Percentiles rank a stretch among this genome's conserved stretches.
Conservation (phyloP, 2,888 invertebrate species). For the Bombyx huttoni region DNA sequence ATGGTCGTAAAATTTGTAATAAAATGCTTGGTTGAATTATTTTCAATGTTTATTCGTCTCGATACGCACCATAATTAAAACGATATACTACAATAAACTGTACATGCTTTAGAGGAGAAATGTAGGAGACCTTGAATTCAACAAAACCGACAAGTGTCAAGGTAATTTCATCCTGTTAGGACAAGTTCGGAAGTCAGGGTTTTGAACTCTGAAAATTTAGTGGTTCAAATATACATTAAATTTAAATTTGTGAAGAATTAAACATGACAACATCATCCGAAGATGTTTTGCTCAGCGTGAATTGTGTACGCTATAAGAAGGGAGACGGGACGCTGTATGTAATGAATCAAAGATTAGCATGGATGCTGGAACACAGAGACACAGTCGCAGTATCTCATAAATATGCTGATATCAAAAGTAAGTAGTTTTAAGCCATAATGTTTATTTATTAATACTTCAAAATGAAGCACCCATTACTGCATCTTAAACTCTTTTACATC, state of each 20-base stretch:
- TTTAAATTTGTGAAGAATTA: slow-evolving; percentile 3
- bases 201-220: slow-evolving; percentile 9
- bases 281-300: slow-evolving; percentile 93
- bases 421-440: slow-evolving; percentile 24
- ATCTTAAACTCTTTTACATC: too few relatives aligned
- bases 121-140: slow-evolving; percentile 5
- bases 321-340: slow-evolving; percentile 95
- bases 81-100: slow-evolving; percentile 10
- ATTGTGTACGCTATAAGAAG: slow-evolving; percentile 95
- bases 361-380: slow-evolving; percentile 95
- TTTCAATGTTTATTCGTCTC: slow-evolving; percentile 32
- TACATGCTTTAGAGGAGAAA: neutral
- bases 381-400: slow-evolving; percentile 93
- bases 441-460: too few relatives aligned
- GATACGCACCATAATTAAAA: slow-evolving; percentile 9
- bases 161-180: slow-evolving; percentile 10
- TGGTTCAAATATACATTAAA: neutral
- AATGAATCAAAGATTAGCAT: slow-evolving; percentile 95
- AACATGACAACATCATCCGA: slow-evolving; percentile 91
- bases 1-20: slow-evolving; percentile 39
- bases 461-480: too few relatives aligned
- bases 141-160: slow-evolving; percentile 5
- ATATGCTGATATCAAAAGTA: slow-evolving; percentile 96
- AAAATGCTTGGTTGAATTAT: slow-evolving; percentile 44
- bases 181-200: slow-evolving; percentile 15